Base-by-base conservation (phyloP, 2,113 vertebrate species). In the Anhinga rufa region DNA sequence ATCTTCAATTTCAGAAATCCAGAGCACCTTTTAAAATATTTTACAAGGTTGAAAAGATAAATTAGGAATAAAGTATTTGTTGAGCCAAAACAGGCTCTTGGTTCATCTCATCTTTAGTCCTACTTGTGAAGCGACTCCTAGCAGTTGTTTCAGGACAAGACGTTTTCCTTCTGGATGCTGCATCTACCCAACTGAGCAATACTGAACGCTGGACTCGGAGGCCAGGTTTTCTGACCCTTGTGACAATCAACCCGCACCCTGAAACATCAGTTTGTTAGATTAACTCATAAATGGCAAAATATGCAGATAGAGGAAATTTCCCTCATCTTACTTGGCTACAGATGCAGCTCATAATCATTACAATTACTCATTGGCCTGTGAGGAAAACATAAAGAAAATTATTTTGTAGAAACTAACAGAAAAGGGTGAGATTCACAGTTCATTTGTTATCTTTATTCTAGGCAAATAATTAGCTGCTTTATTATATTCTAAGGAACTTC, bases 301-400 rank as follows among this genome's bases (percentile, higher is more conserved):
- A 54, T 3, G 31, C 18, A 77, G 58, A 54, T 62, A 52, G 78
- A 90, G 3, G 4, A 55, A 69, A 91, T 90, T 70, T 91, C 14
- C 28, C 46, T 93, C 6, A 1, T 85, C 74, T 89, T 77, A 66
- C 28, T 11, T 62, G 60, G 49, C 80, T 90, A 92, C 84, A 95
- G 84, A 82, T 85, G 82, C 40, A 94, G 58, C 78, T 94, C 22
- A 52, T 95, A 85, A 74, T 93, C 75, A 81, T 95, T 95, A 94
- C 70, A 94, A 94, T 90, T 95, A 90, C 46, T 95, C 62, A 83
- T 74, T 95, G 92, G 64, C 52, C 78, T 96, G 68, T 88, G 78
- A 95, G 84, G 55, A 93, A 88, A 95, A 78, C 75, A 86, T 58
- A 80, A 86, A 80, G 79, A 69, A 92, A 87, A 79, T 77, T 58